Conservation (phyloP, 2,888 invertebrate genomes). For the Flexamia atlantica region DNA sequence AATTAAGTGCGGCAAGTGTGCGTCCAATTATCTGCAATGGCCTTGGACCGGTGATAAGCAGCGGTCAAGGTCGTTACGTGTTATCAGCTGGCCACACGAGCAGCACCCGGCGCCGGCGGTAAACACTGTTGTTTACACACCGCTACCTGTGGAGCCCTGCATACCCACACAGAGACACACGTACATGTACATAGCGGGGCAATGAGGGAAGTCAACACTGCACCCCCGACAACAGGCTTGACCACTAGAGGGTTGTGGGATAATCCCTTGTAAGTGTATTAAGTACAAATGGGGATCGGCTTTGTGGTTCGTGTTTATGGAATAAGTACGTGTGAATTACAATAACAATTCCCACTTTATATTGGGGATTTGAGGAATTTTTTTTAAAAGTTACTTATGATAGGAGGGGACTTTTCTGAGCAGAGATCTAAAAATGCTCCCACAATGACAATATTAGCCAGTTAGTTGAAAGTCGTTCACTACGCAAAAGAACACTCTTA, state of each 20-base stretch:
- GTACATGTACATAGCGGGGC: not conserved
- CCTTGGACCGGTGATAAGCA: constrained; percentile 30
- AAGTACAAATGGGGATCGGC: too few species aligned
- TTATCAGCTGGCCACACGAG: constrained; percentile 4
- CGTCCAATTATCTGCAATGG: not conserved
- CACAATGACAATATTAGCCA: too few species aligned
- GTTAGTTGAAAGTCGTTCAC: too few species aligned
- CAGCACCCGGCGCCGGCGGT: not conserved
- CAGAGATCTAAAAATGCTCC: too few species aligned
- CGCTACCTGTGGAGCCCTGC: constrained; percentile 19
- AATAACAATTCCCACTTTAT: too few species aligned
- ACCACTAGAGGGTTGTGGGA: not conserved
- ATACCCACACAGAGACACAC: not conserved
- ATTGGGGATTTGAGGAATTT: too few species aligned
- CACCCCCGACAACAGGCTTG: too few species aligned
- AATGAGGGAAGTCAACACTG: not conserved
- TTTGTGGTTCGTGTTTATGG: too few species aligned
- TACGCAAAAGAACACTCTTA: too few species aligned
- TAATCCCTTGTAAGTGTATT: not conserved
- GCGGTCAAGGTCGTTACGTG: constrained; percentile 32
- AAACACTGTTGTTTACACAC: constrained; percentile 13
- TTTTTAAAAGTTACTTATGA: too few species aligned
- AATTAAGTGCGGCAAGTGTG: not conserved
- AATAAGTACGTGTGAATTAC: too few species aligned
- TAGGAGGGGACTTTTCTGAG: too few species aligned